phyloP scores from a whole-genome alignment of 2,888 invertebrate genomes.

The Euzetes globulus region DNA sequence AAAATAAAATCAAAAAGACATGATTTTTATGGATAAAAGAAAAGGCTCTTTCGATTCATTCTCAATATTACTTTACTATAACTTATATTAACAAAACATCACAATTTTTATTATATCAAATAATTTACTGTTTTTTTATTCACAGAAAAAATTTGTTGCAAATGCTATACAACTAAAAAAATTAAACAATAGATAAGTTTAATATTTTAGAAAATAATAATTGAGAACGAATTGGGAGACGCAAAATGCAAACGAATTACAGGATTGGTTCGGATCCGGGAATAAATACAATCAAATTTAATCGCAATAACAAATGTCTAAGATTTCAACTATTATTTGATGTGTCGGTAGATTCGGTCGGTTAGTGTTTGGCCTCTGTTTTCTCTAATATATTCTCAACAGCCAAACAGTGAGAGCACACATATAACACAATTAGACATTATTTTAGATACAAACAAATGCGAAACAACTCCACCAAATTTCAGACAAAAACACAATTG shows the following conservation, averaged over 20 bases:
- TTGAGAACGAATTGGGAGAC: constrained; percentile 16
- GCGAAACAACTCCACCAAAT: constrained; percentile 19
- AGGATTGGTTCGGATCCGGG: constrained; percentile 28
- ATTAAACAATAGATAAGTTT: not conserved
- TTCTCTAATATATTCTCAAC: constrained; percentile 7
- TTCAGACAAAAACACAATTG: constrained; percentile 1
- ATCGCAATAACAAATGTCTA: not conserved
- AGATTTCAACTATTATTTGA: not conserved
- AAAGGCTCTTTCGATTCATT: constrained; percentile 8
- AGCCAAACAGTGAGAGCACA: not conserved
- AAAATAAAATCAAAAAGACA: constrained; percentile 2
- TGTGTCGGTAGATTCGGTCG: constrained; percentile 7
- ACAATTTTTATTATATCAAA: not conserved
- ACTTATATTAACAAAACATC: not conserved
- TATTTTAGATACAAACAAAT: constrained; percentile 31
- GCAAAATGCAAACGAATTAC: constrained; percentile 22
- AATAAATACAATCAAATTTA: not conserved
- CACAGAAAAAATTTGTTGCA: not conserved
- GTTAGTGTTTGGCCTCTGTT: not conserved
- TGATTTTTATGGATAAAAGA: not conserved
- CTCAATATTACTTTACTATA: not conserved
- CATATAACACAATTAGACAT: constrained; percentile 19
- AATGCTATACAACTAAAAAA: not conserved
- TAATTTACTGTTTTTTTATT: not conserved
- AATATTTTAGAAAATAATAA: constrained; percentile 6